Evolutionary conservation across 1,140 invertebrate genomes (phyloP).

Genomic region (Trichonephila clavipes): DNA sequence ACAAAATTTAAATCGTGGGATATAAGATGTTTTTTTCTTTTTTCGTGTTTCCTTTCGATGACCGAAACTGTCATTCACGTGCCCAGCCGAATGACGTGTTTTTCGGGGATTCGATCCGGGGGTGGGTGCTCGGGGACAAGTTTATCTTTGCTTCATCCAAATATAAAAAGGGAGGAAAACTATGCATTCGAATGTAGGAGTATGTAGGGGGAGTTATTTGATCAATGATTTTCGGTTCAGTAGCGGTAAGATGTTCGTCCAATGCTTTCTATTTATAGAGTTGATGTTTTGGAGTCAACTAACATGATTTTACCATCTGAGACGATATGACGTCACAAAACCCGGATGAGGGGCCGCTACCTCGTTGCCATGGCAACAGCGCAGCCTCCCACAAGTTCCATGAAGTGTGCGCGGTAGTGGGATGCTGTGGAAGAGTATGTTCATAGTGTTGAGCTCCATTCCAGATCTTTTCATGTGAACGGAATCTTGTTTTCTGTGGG

Average conservation of each 20-base stretch:
- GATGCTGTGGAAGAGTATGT: neutral
- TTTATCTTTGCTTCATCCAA: too few species aligned
- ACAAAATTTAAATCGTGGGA: too few species aligned
- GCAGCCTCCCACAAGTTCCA: constrained; percentile 39
- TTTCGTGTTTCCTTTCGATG: too few species aligned
- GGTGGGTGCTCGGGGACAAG: too few species aligned
- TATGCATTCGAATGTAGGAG: too few species aligned
- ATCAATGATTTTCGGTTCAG: too few species aligned
- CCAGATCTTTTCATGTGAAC: neutral
- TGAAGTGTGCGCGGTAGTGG: neutral
- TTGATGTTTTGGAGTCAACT: constrained; percentile 27
- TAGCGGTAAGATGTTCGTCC: neutral
- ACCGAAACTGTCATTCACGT: too few species aligned
- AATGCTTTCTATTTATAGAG: constrained; percentile 26
- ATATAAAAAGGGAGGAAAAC: too few species aligned
- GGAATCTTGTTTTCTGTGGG: neutral
- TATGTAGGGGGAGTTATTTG: too few species aligned
- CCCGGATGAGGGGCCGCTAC: constrained; percentile 69
- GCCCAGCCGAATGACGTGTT: too few species aligned
- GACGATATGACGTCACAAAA: constrained; percentile 54
- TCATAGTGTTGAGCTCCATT: neutral
- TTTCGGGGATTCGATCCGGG: too few species aligned
- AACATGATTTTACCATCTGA: constrained; percentile 58
- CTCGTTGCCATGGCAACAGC: constrained; percentile 59
- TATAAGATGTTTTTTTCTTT: too few species aligned